A percentile compares a stretch with the other conserved stretches of the same genome.
Conservation (phyloP, 2,113 vertebrate genomes). For the Lagopus muta region DNA sequence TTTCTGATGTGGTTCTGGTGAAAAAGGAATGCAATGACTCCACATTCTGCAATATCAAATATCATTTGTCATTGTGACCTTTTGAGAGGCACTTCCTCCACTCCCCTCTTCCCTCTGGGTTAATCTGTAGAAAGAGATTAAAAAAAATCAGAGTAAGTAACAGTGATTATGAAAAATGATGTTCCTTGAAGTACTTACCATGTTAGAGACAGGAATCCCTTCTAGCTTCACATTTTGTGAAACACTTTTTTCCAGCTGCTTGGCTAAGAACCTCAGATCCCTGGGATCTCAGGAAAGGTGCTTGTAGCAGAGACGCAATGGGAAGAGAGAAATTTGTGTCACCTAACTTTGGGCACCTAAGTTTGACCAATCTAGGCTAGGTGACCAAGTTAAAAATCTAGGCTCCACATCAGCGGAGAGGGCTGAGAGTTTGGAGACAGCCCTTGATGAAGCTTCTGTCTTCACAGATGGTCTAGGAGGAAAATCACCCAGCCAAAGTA, state of each 20-base stretch:
- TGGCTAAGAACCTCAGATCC: neutral
- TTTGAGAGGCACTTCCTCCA: neutral
- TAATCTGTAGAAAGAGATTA: neutral
- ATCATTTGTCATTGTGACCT: neutral
- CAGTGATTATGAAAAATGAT: neutral
- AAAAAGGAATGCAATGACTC: slow-evolving; percentile 20
- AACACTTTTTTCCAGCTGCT: neutral
- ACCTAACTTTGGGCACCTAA: neutral
- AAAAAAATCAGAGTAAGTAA: neutral
- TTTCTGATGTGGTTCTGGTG: slow-evolving; percentile 21
- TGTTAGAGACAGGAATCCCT: neutral
- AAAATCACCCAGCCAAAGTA: neutral
- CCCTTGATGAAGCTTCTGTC: neutral
- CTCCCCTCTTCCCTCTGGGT: neutral
- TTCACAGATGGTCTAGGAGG: neutral
- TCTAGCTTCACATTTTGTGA: neutral
- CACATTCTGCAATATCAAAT: neutral
- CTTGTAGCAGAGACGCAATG: neutral
- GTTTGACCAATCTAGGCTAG: no score
- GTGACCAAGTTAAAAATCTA: neutral
- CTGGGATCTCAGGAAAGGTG: neutral
- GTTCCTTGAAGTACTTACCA: neutral
- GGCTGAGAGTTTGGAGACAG: neutral
- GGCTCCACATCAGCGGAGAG: neutral
- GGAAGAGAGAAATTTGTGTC: neutral